Evolutionary conservation across 2,797 vertebrate genomes (phyloP).

Genomic region (Ceyx erithaca): DNA sequence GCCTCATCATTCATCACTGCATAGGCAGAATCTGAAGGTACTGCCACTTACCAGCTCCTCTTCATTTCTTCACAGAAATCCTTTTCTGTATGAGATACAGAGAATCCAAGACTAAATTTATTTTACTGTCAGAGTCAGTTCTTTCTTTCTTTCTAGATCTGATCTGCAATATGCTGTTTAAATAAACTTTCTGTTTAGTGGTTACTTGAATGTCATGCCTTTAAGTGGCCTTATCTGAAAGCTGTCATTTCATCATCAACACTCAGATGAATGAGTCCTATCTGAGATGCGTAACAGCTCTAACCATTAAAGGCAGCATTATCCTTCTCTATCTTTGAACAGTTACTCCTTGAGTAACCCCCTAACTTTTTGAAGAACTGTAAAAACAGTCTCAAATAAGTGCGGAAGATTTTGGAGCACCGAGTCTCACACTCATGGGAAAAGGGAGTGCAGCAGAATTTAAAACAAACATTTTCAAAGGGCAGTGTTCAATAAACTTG

Average conservation of each 20-base stretch:
- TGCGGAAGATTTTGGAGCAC: background rate
- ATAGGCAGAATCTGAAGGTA: slow-evolving; percentile 17
- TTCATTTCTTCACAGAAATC: background rate
- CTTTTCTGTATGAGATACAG: background rate
- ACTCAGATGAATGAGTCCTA: background rate
- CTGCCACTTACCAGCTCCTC: background rate
- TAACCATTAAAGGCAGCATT: background rate
- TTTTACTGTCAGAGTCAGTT: background rate
- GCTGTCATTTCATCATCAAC: background rate
- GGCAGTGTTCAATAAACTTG: background rate
- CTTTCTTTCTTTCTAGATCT: background rate
- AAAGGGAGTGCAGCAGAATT: background rate
- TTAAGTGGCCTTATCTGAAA: background rate
- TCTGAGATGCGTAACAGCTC: background rate
- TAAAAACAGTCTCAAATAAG: background rate
- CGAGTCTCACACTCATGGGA: background rate
- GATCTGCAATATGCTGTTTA: background rate
- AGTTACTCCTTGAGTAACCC: background rate
- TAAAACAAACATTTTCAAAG: background rate
- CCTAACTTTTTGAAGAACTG: background rate
- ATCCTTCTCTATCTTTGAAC: background rate
- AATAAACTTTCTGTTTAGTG: background rate
- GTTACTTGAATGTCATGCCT: background rate
- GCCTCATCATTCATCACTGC: slow-evolving; percentile 12
- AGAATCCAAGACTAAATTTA: background rate